These are phyloP conservation scores for Julus scanicus DNA, from an alignment of 2,888 invertebrate genomes.

Conservation along the genomic window DNA sequence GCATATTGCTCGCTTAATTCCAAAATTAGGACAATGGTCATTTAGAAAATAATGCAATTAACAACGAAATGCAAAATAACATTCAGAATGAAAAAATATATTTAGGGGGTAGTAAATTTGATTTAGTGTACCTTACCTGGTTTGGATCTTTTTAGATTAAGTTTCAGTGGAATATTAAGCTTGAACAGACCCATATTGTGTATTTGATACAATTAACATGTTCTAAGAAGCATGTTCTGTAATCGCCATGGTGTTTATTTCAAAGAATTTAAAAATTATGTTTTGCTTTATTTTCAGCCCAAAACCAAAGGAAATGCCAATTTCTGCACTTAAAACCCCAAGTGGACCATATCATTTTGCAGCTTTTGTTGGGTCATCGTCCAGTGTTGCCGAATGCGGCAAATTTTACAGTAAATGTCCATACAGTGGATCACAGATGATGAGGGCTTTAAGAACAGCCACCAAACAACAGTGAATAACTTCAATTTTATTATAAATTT, in stretches of 20 bases:
- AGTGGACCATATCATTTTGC: slow-evolving; percentile 59
- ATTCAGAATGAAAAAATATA: too few species aligned
- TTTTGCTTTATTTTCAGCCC: slow-evolving; percentile 53
- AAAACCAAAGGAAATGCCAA: slow-evolving; percentile 58
- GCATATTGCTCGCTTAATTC: too few species aligned
- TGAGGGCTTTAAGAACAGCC: slow-evolving; percentile 58
- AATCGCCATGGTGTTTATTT: neutral
- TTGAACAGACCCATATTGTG: neutral
- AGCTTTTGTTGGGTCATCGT: slow-evolving; percentile 59
- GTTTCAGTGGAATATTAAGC: too few species aligned
- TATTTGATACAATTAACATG: neutral
- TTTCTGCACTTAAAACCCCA: slow-evolving; percentile 58
- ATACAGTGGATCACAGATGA: slow-evolving; percentile 58
- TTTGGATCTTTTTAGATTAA: too few species aligned
- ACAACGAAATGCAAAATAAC: too few species aligned
- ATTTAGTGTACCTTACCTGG: too few species aligned
- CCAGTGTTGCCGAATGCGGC: slow-evolving; percentile 57
- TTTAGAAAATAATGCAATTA: too few species aligned
- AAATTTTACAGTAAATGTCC: slow-evolving; percentile 59
- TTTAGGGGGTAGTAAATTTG: too few species aligned
- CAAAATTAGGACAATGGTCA: too few species aligned
- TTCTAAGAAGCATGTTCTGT: neutral
- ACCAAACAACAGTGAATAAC: slow-evolving; percentile 50
- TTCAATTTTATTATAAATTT: neutral
- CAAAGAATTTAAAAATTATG: neutral